These are phyloP conservation scores for Limnothrissa miodon DNA, from an alignment of 2,113 vertebrate genomes.

Conservation along the genomic window DNA sequence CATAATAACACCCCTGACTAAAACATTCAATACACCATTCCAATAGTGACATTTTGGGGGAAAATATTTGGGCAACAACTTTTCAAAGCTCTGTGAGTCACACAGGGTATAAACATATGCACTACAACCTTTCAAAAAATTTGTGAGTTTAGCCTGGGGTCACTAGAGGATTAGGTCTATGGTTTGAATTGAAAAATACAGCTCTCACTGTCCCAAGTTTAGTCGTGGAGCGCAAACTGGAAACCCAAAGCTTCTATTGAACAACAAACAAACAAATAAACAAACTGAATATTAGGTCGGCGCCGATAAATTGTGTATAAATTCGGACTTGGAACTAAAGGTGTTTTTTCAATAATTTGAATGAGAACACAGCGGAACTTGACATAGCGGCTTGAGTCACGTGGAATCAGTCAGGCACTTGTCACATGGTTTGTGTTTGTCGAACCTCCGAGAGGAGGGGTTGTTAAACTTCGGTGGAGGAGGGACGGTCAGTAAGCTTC, in stretches of 20 bases:
- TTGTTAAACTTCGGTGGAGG: not conserved
- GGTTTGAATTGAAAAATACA: not conserved
- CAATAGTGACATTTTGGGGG: too few species aligned
- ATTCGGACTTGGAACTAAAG: not conserved
- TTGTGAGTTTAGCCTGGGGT: not conserved
- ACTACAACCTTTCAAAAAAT: not conserved
- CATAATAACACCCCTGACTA: too few species aligned
- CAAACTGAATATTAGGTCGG: too few species aligned
- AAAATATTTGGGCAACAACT: too few species aligned
- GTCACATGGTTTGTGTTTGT: constrained; percentile 75
- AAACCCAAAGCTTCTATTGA: not conserved
- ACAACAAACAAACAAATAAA: not conserved
- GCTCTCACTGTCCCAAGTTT: not conserved
- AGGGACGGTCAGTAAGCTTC: not conserved
- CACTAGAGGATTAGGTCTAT: not conserved
- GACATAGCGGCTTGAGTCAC: constrained; percentile 53
- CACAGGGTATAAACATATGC: too few species aligned
- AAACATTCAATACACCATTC: too few species aligned
- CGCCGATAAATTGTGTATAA: not conserved
- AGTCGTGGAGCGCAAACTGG: not conserved
- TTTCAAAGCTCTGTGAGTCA: too few species aligned
- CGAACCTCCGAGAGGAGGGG: constrained; percentile 40
- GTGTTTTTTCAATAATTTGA: not conserved
- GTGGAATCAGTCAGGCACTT: constrained; percentile 66
- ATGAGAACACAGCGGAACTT: constrained; percentile 22